These are phyloP conservation scores for Ochropleura plecta DNA, from an alignment of 2,888 invertebrate species.

Conservation along the genomic window DNA sequence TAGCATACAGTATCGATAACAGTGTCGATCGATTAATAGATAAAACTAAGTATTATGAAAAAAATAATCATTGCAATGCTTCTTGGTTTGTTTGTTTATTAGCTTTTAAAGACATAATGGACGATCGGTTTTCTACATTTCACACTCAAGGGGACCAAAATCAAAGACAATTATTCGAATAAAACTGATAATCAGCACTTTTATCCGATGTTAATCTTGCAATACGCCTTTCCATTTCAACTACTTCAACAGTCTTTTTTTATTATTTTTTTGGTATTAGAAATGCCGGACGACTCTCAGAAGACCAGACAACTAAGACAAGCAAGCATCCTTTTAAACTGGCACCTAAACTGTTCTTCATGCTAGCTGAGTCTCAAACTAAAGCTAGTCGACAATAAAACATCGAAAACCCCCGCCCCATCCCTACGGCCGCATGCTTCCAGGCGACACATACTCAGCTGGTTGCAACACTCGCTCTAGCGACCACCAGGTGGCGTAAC, in stretches of 20 bases:
- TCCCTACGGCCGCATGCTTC: constrained; percentile 53
- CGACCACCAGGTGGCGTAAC: constrained; percentile 59
- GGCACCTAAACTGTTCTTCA: background rate
- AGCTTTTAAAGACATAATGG: background rate
- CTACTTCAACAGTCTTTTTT: no score
- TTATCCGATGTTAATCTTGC: background rate
- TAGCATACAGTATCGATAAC: background rate
- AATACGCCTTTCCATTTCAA: background rate
- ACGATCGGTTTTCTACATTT: background rate
- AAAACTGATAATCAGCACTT: background rate
- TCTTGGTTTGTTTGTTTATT: background rate
- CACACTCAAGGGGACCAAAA: background rate
- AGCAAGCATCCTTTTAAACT: background rate
- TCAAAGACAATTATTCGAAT: background rate
- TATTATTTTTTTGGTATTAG: no score
- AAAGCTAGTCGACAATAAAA: background rate
- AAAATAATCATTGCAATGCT: background rate
- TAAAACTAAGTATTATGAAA: background rate
- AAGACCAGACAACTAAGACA: background rate
- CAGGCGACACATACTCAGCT: constrained; percentile 59
- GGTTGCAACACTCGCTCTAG: constrained; percentile 53
- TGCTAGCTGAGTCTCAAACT: background rate
- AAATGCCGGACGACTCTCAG: no score
- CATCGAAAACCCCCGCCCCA: constrained; percentile 33
- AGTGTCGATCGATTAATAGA: no score